Evolutionary conservation across 2,888 invertebrate genomes (phyloP).

Genomic region (Andrena haemorrhoa): DNA sequence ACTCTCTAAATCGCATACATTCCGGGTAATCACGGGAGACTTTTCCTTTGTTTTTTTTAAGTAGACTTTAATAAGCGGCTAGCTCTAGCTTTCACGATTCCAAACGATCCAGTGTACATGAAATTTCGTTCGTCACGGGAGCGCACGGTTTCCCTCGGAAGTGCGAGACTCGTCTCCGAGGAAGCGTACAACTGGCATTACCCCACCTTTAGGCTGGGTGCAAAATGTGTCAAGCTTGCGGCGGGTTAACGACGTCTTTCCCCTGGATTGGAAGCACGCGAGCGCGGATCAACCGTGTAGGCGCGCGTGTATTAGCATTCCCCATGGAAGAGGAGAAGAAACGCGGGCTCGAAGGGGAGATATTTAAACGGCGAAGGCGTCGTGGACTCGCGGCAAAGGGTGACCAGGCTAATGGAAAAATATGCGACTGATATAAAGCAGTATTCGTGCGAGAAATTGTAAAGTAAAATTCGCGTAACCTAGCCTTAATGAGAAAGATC

Average conservation of each 20-base stretch:
- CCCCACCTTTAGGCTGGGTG: slow-evolving; percentile 70
- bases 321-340: not conserved
- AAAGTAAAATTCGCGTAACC: slow-evolving; percentile 69
- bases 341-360: not conserved
- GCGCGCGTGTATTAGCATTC: not conserved
- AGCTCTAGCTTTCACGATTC: slow-evolving; percentile 5
- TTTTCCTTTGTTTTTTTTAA: not conserved
- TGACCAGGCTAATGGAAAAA: slow-evolving; percentile 40
- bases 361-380: not conserved
- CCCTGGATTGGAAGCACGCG: not conserved
- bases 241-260: slow-evolving; percentile 16
- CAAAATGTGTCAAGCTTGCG: slow-evolving; percentile 1
- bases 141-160: slow-evolving; percentile 50
- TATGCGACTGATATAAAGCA: slow-evolving; percentile 84
- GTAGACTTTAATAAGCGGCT: not conserved
- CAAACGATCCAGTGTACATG: not conserved
- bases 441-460: slow-evolving; percentile 82
- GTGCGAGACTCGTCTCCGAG: slow-evolving; percentile 67
- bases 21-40: slow-evolving; percentile 17
- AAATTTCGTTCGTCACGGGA: slow-evolving; percentile 22
- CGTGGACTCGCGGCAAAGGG: slow-evolving; percentile 17
- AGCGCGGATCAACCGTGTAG: not conserved
- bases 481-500: slow-evolving; percentile 76
- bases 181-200: slow-evolving; percentile 84
- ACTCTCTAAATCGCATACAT: slow-evolving; percentile 42